phyloP scores from a whole-genome alignment of 2,888 invertebrate species.

The Alentia gelatinosa region DNA sequence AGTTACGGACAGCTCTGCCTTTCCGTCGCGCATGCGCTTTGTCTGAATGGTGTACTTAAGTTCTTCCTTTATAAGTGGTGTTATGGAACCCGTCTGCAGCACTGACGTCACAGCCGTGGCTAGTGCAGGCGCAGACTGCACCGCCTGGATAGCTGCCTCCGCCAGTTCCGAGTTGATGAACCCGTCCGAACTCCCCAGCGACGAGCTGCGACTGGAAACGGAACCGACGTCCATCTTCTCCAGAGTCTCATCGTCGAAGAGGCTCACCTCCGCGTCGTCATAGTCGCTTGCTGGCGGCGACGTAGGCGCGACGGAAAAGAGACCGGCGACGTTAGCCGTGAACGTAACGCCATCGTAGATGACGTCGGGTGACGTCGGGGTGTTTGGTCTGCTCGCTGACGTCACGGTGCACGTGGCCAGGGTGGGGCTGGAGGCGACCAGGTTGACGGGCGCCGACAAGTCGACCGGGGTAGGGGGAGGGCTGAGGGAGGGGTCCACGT shows the following conservation, averaged over 20 bases:
- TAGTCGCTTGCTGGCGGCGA: conserved; percentile 12
- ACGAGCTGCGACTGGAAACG: background rate
- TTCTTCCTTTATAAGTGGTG: conserved; percentile 71
- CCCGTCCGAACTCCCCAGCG: background rate
- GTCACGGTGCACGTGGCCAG: background rate
- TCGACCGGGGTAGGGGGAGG: conserved; percentile 26
- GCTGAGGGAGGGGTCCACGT: background rate
- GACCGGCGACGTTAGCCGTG: conserved; percentile 3
- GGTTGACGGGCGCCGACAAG: background rate
- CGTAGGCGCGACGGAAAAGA: conserved; percentile 23
- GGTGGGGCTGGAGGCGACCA: background rate
- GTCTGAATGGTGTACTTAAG: conserved; percentile 70
- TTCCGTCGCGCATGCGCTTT: conserved; percentile 69
- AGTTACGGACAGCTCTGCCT: conserved; percentile 65
- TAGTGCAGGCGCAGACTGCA: background rate
- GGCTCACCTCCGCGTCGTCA: conserved; percentile 25
- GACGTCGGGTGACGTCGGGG: background rate
- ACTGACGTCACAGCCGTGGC: background rate
- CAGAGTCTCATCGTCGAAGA: background rate
- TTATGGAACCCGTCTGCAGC: conserved; percentile 61
- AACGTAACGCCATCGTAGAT: conserved; percentile 30
- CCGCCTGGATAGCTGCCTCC: conserved; percentile 2
- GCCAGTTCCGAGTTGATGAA: background rate
- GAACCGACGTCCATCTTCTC: background rate
- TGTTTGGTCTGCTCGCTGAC: background rate